Evolutionary conservation across 1,140 invertebrate species (phyloP), one percentile per base, ranked within the genome.

Genomic region (Helicoverpa zea): DNA sequence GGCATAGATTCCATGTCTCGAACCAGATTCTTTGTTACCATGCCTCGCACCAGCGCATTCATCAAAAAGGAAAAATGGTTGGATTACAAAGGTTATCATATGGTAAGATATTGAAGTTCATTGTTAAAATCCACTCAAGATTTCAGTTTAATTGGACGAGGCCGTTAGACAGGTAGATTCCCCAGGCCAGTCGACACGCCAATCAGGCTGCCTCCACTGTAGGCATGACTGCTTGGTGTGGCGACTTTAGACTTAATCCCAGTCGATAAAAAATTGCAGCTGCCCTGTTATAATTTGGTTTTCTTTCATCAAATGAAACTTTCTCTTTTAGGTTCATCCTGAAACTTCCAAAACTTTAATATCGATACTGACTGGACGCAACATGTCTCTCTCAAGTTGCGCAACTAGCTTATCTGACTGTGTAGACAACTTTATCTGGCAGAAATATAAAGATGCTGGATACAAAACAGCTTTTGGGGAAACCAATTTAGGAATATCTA

Each of bases 331-430:
- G 96, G 92, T 96, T 79, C 97, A 96, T 2, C 97, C 97, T 84
- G 98, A 98, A 83, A 98, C 97, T 98, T 97, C 88, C 97, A 97
- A 0, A 98, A 98, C 90, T 88, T 43, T 98, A 35, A 97, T 98
- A 96, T 97, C 97, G 0, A 91, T 97, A 3, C 90, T 98, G 16
- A 97, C 96, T 5, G 98, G 98, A 1, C 94, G 96, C 54, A 96
- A 88, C 52, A 91, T 89, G 87, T 93, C 63, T 83, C 85, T n/a
- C 90, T 95, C 75, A 77, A 90, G 11, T 88, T 93, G 83, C 97
- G 96, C 85, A 91, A 92, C 73, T 96, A 96, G 3, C 93, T 91
- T 96, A 30, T 91, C 96, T 4, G 92, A 95, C 30, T 94, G 90
- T 79, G 89, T 87, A 61, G 47, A 91, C 30, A 64, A 87, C 2